Conservation (phyloP, 2,888 invertebrate species). For the Anorthoa munda region DNA sequence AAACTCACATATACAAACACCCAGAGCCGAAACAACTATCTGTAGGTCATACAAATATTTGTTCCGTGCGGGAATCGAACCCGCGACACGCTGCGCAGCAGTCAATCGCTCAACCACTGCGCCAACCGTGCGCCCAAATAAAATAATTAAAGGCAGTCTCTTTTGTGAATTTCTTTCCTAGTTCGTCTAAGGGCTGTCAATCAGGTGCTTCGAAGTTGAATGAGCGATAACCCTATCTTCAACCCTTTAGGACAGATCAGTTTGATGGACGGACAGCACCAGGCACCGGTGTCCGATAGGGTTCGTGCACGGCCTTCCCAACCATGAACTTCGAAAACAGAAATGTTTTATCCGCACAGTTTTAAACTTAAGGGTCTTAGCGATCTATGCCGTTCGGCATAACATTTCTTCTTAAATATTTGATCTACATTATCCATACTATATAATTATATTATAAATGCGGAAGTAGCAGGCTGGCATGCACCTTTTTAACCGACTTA, state of each 20-base stretch:
- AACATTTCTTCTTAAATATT: slow-evolving; percentile 1
- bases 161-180: slow-evolving; percentile 8
- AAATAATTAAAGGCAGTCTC: background rate
- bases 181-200: slow-evolving; percentile 16
- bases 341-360: slow-evolving; percentile 30
- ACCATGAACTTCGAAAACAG: slow-evolving; percentile 19
- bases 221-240: slow-evolving; percentile 31
- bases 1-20: too few relatives aligned
- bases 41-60: too few relatives aligned
- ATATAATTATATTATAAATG: too few relatives aligned
- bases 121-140: too few relatives aligned
- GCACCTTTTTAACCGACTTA: too few relatives aligned
- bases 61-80: too few relatives aligned
- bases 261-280: slow-evolving; percentile 12
- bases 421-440: background rate
- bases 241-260: slow-evolving; percentile 21
- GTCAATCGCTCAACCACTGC: too few relatives aligned
- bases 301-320: slow-evolving; percentile 9
- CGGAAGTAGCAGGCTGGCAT: too few relatives aligned
- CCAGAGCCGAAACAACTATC: too few relatives aligned
- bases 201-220: slow-evolving; percentile 30
- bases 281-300: slow-evolving; percentile 2
- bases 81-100: too few relatives aligned
- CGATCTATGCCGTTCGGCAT: slow-evolving; percentile 16
- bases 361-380: slow-evolving; percentile 31